Conservation (phyloP, 2,797 vertebrate species). For the Sebastes aleutianus region DNA sequence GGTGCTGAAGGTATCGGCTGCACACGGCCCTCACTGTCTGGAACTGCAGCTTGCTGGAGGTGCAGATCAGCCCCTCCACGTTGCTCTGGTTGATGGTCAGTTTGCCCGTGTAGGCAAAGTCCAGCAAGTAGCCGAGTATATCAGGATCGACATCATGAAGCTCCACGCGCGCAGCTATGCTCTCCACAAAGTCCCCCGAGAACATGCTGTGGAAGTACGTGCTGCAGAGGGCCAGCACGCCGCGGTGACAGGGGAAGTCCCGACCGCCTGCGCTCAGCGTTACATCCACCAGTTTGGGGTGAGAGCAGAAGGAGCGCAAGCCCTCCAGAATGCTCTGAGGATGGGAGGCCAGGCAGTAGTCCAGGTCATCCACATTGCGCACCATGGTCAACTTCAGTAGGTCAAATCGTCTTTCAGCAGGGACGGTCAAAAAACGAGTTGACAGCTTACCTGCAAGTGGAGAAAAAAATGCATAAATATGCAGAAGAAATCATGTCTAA, state of each 20-base stretch:
- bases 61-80: conserved; percentile 89
- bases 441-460: conserved; percentile 57
- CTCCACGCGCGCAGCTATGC: conserved; percentile 91
- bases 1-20: conserved; percentile 94
- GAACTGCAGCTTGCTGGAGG: conserved; percentile 92
- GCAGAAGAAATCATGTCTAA: neutral
- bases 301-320: conserved; percentile 85
- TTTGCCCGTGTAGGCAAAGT: conserved; percentile 95
- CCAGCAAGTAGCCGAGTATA: conserved; percentile 83
- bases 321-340: conserved; percentile 92
- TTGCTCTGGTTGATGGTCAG: conserved; percentile 95
- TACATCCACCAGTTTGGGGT: conserved; percentile 91
- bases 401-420: conserved; percentile 9
- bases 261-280: conserved; percentile 84
- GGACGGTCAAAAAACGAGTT: conserved; percentile 5
- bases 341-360: conserved; percentile 93
- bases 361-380: conserved; percentile 92
- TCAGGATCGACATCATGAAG: conserved; percentile 88
- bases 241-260: conserved; percentile 93
- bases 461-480: conserved; percentile 2
- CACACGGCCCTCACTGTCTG: conserved; percentile 90
- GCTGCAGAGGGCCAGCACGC: conserved; percentile 94
- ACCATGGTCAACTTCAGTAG: conserved; percentile 83
- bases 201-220: conserved; percentile 96
- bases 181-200: conserved; percentile 92